Conservation (phyloP, 2,888 invertebrate species). For the Tridacna crocea region DNA sequence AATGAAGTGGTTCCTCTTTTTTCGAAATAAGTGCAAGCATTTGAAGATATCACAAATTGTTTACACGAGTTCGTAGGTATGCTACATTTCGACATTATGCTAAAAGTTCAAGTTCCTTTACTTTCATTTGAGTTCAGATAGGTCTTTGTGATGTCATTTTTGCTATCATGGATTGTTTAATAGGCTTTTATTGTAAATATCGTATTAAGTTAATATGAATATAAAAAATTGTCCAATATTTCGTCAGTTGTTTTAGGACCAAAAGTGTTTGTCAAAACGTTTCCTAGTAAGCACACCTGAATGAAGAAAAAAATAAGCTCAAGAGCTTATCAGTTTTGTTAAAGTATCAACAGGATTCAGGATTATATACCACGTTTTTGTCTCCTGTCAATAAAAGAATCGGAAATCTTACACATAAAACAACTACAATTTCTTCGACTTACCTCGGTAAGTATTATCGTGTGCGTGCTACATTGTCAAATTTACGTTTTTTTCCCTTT, state of each 20-base stretch:
- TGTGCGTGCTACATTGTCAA: slow-evolving; percentile 66
- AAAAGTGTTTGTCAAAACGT: neutral
- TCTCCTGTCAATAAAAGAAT: neutral
- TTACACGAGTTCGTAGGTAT: neutral
- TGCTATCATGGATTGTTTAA: slow-evolving; percentile 24
- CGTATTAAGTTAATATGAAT: slow-evolving; percentile 17
- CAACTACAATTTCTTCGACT: slow-evolving; percentile 32
- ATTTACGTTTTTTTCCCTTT: slow-evolving; percentile 35
- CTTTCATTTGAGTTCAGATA: too few species aligned
- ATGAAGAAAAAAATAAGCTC: neutral
- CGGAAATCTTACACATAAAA: neutral
- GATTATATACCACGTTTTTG: neutral
- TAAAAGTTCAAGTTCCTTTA: too few species aligned
- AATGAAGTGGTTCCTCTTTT: neutral
- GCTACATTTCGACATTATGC: too few species aligned
- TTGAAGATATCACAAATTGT: neutral
- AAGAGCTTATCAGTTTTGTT: neutral
- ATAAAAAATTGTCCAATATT: neutral
- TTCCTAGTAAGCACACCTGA: neutral
- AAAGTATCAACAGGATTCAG: neutral
- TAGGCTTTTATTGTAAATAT: slow-evolving; percentile 16
- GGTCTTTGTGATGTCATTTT: neutral
- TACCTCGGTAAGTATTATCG: slow-evolving; percentile 58
- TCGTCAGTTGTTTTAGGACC: neutral
- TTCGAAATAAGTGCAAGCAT: too few species aligned